phyloP scores from a whole-genome alignment of 2,113 vertebrate species.

The Myotis davidii region DNA sequence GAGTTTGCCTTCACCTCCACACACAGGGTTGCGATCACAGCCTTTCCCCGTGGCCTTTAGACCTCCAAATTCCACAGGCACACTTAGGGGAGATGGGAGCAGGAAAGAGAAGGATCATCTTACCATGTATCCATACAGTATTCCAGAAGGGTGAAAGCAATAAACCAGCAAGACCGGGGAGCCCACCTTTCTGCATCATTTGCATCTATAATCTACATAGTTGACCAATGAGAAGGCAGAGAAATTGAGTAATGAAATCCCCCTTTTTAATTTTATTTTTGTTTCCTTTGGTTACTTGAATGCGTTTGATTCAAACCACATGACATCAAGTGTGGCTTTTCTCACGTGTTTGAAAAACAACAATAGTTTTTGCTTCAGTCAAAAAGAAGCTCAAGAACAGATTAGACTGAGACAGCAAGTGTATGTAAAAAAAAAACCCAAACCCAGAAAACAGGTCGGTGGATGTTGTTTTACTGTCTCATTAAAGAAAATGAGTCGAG shows the following conservation, averaged over 20 bases:
- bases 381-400: slow-evolving; percentile 2
- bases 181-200: slow-evolving; percentile 75
- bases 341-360: background rate
- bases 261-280: background rate
- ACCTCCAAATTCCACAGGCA: slow-evolving; percentile 77
- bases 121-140: slow-evolving; percentile 60
- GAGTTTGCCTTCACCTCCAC: slow-evolving; percentile 65
- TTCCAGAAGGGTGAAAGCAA: slow-evolving; percentile 74
- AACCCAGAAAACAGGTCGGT: slow-evolving; percentile 64
- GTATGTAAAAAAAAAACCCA: background rate
- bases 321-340: background rate
- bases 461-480: slow-evolving; percentile 17
- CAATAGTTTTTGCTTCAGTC: background rate
- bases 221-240: slow-evolving; percentile 64
- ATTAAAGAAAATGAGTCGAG: slow-evolving; percentile 80
- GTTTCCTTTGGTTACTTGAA: background rate
- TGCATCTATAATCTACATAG: slow-evolving; percentile 73
- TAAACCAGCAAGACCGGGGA: slow-evolving; percentile 73
- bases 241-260: slow-evolving; percentile 42
- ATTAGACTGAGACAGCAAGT: background rate
- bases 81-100: slow-evolving; percentile 75
- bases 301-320: background rate
- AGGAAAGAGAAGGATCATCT: slow-evolving; percentile 60
- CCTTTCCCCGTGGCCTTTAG: slow-evolving; percentile 67
- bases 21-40: slow-evolving; percentile 35